These are phyloP conservation scores for Plumapathes pennacea DNA, from an alignment of 92 coral and sea anemone genomes.

Conservation along the genomic window DNA sequence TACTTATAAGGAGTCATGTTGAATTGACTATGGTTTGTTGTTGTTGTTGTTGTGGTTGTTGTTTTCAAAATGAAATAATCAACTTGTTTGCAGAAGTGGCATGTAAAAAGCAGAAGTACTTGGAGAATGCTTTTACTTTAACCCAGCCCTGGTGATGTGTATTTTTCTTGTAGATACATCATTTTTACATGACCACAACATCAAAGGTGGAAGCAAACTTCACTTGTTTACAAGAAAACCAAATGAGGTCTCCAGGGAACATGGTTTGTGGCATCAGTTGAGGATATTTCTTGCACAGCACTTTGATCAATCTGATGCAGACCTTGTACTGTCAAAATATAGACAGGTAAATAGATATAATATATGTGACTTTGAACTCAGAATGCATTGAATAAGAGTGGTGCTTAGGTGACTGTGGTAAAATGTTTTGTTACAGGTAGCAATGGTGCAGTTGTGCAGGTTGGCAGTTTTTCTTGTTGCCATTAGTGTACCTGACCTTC, in stretches of 20 bases:
- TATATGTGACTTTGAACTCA: neutral
- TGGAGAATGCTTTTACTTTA: neutral
- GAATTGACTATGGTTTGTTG: no score
- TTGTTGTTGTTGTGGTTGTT: no score
- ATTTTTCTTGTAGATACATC: constrained; percentile 47
- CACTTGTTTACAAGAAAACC: constrained; percentile 64
- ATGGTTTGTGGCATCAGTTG: constrained; percentile 61
- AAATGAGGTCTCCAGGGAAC: constrained; percentile 12
- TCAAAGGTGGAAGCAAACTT: constrained; percentile 60
- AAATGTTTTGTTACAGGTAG: no score
- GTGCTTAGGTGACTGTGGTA: no score
- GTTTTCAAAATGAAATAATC: no score
- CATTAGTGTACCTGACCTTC: no score
- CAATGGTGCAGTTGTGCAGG: no score
- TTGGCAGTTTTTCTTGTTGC: no score
- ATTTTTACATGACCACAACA: constrained; percentile 45
- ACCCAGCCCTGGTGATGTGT: neutral
- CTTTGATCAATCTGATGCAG: constrained; percentile 69
- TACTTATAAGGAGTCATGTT: no score
- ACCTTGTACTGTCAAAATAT: constrained; percentile 57
- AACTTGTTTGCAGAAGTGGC: no score
- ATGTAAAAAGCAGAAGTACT: no score
- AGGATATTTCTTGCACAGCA: constrained; percentile 46
- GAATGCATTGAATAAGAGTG: no score
- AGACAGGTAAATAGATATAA: constrained; percentile 51